phyloP scores from a whole-genome alignment of 2,888 invertebrate species.

The Tinea trinotella region DNA sequence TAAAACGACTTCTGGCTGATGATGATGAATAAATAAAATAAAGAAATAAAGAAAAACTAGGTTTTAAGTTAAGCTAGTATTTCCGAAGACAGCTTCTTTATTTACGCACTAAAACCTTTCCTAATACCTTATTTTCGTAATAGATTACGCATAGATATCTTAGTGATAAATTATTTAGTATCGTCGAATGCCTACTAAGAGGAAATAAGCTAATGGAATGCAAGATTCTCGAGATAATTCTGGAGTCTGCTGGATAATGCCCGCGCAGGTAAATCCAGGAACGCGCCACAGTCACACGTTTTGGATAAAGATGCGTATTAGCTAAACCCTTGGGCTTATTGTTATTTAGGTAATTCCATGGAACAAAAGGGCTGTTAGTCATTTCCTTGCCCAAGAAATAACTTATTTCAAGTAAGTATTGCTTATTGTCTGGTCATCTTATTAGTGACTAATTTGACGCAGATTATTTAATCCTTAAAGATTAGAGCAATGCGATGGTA shows the following conservation, averaged over 20 bases:
- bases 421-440: too few relatives aligned
- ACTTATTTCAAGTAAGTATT: not conserved
- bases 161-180: not conserved
- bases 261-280: conserved; percentile 38
- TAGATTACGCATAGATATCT: too few relatives aligned
- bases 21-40: too few relatives aligned
- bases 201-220: conserved; percentile 26
- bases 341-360: conserved; percentile 11
- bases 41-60: too few relatives aligned
- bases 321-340: conserved; percentile 11
- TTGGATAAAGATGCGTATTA: conserved; percentile 19
- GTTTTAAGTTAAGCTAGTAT: too few relatives aligned
- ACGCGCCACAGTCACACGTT: conserved; percentile 38
- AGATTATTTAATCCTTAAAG: not conserved
- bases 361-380: conserved; percentile 15
- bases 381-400: conserved; percentile 1
- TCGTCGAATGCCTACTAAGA: not conserved
- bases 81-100: too few relatives aligned
- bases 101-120: too few relatives aligned
- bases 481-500: not conserved
- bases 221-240: conserved; percentile 30
- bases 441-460: too few relatives aligned
- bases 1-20: too few relatives aligned
- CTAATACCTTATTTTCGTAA: too few relatives aligned
- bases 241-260: conserved; percentile 14